Conservation (phyloP, 2,797 vertebrate species). For the Intellagama lesueurii region DNA sequence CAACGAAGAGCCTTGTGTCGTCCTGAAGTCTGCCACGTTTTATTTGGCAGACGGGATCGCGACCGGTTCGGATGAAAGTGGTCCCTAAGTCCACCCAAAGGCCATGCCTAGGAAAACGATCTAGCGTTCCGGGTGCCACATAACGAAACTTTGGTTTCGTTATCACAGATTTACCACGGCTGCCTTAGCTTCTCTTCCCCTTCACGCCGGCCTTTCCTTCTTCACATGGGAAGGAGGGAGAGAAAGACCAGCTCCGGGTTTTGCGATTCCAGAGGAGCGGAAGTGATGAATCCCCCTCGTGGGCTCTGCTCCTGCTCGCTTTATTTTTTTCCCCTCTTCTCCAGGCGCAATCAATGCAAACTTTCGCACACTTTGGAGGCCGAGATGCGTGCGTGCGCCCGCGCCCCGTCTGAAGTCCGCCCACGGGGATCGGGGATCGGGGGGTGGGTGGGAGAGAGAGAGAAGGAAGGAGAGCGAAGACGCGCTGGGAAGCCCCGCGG, state of each 20-base stretch:
- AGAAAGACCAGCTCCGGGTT: rapidly evolving
- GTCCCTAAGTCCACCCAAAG: too few relatives aligned
- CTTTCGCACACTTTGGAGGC: constrained; percentile 8
- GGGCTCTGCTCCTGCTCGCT: not conserved
- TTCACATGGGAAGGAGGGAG: not conserved
- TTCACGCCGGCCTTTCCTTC: not conserved
- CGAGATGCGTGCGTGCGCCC: not conserved
- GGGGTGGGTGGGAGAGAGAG: not conserved
- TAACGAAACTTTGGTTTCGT: too few relatives aligned
- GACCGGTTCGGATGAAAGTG: too few relatives aligned
- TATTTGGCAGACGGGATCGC: too few relatives aligned
- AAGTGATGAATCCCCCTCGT: not conserved
- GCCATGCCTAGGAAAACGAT: too few relatives aligned
- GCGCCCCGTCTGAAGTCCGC: not conserved
- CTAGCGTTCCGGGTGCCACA: too few relatives aligned
- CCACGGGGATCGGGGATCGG: not conserved
- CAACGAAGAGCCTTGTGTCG: too few relatives aligned
- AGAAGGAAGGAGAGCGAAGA: too few relatives aligned
- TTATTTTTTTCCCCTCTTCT: too few relatives aligned
- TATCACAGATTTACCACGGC: not conserved
- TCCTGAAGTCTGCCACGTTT: too few relatives aligned
- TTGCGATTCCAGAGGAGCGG: not conserved
- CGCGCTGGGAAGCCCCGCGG: not conserved
- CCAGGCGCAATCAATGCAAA: not conserved
- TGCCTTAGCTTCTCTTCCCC: too few relatives aligned